Conservation (phyloP, 2,888 invertebrate genomes). For the Brachyptera putata region DNA sequence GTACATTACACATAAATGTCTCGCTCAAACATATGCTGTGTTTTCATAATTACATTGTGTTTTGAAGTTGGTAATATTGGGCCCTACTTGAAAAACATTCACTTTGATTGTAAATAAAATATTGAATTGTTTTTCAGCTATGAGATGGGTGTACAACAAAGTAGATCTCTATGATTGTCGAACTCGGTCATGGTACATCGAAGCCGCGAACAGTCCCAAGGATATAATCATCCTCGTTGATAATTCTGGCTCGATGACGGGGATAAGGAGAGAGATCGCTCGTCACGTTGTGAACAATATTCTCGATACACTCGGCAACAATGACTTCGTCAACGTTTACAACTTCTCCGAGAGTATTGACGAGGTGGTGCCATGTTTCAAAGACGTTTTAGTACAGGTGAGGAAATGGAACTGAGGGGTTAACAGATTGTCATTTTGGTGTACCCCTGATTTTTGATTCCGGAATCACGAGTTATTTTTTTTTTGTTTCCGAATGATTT, state of each 20-base stretch:
- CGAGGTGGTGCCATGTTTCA: slow-evolving; percentile 77
- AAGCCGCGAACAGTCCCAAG: slow-evolving; percentile 96
- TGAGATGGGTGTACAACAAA: slow-evolving; percentile 56
- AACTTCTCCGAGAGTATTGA: slow-evolving; percentile 77
- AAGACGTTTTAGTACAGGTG: slow-evolving; percentile 84
- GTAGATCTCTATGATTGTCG: slow-evolving; percentile 95
- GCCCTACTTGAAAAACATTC: too few relatives aligned
- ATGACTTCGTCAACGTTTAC: slow-evolving; percentile 96
- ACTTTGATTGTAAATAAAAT: background rate
- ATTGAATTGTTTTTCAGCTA: slow-evolving; percentile 49
- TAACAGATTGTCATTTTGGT: background rate
- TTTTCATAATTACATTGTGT: too few relatives aligned
- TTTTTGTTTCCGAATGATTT: too few relatives aligned
- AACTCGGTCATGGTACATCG: slow-evolving; percentile 93
- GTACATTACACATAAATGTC: too few relatives aligned
- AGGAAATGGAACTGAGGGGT: slow-evolving; percentile 38
- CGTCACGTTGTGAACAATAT: slow-evolving; percentile 62
- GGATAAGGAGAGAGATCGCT: slow-evolving; percentile 58
- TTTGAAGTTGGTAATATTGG: too few relatives aligned
- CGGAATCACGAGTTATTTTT: too few relatives aligned
- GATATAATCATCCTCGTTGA: slow-evolving; percentile 87
- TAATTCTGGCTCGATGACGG: slow-evolving; percentile 88
- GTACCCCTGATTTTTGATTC: too few relatives aligned
- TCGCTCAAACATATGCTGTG: too few relatives aligned
- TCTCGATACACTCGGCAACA: slow-evolving; percentile 92